Evolutionary conservation across 2,113 vertebrate species (phyloP), one percentile per base, ranked within the genome.

Genomic region (Daboia siamensis): DNA sequence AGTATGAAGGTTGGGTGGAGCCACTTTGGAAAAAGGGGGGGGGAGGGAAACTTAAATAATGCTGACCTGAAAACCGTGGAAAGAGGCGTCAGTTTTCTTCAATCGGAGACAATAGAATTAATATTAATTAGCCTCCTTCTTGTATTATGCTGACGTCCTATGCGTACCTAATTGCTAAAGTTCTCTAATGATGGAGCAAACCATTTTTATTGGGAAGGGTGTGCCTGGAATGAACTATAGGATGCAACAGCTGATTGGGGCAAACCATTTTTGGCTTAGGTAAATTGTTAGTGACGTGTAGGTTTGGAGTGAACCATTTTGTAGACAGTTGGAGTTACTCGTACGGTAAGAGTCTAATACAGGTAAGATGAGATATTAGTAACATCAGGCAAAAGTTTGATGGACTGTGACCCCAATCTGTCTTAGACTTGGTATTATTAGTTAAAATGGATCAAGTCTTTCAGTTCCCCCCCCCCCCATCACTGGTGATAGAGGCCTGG

Each of bases 171-270:
- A 91, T 57, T 87, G 91, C 61, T 92, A 90, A 93, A 93, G 80
- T 93, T 93, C 88, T 44, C 74, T 54, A 44, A 86, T 39, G 88
- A 90, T 54, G 80, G 92, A 61, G 56, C 80, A 86, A 90, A 93
- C 92, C 92, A 93, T 90, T 56, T 48, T 86, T 48, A 64, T 64
- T 44, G 7, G 46, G 12, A 39, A 21, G 88, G 92, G 88, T 86
- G 88, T 86, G 88, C 80, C 92, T 86, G 88, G 88, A 64, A 90
- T 64, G 88, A 86, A 93, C 92, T 57, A 86, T 23, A 52, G 39
- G 44, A 29, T 24, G 80, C 46, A 85, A 51, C 87, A 91, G 87
- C 64, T 91, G 93, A 74, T 56, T 46, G 55, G 46, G 44, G 55
- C 55, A 26, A 52, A 61, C 69, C 88, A 48, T 64, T 59, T 17